phyloP scores from a whole-genome alignment of 2,888 invertebrate genomes.

The Nasonia oneida region DNA sequence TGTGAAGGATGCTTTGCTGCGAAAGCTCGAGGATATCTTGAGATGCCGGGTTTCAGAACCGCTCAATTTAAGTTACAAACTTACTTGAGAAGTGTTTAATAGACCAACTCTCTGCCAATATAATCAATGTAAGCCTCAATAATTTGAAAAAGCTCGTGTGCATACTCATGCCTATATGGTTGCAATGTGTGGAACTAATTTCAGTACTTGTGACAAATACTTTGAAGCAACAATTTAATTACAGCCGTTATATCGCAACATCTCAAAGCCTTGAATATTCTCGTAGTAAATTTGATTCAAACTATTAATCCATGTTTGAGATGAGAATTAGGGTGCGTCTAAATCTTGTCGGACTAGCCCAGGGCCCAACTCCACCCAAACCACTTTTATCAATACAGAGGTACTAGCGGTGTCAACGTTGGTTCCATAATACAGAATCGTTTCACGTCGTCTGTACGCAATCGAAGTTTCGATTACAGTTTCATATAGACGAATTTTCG shows the following conservation, averaged over 20 bases:
- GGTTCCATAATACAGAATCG: no score
- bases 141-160: no score
- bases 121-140: no score
- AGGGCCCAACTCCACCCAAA: slow-evolving; percentile 21
- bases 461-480: slow-evolving; percentile 60
- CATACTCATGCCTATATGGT: no score
- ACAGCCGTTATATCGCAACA: no score
- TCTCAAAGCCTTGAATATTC: no score
- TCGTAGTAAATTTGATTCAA: neutral
- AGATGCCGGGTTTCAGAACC: neutral
- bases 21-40: neutral
- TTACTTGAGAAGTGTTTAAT: no score
- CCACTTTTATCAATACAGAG: slow-evolving; percentile 41
- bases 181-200: no score
- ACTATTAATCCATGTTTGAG: neutral
- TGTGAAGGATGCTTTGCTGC: neutral
- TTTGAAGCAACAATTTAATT: no score
- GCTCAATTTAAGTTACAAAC: no score
- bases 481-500: slow-evolving; percentile 56
- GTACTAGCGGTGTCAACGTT: slow-evolving; percentile 28
- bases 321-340: slow-evolving; percentile 26
- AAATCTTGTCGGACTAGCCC: slow-evolving; percentile 15
- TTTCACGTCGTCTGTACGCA: slow-evolving; percentile 41
- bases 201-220: no score
- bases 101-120: no score